Base-by-base conservation (phyloP, 2,888 invertebrate genomes). In the Agrochola macilenta region DNA sequence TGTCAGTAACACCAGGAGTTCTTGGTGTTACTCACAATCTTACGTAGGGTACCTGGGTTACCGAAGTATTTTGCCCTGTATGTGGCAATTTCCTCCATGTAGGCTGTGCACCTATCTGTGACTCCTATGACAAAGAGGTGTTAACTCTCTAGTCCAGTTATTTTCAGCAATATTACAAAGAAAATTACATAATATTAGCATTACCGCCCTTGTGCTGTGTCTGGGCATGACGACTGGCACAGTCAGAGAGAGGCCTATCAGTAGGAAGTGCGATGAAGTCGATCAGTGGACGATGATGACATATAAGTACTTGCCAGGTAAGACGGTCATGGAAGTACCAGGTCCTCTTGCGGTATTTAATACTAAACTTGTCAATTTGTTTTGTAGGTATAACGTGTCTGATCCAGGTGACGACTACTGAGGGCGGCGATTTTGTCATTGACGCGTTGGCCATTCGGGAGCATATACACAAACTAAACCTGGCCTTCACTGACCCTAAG, bases 331-430 rank as follows among this genome's bases (percentile, higher is more conserved):
- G 35, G n/a, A 35, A 35, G 11, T 11, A 57, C 57, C 57, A 35
- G 17, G 3, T n/a, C 35, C 35, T 35, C n/a, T 7, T 69, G n/a
- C n/a, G 69, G n/a, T 14, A 30, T 20, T 23, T 78, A 26, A 52
- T 35, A 52, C 76, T 76, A 35, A 65, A 64, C 39, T 43, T 20
- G 14, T 43, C 11, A 26, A 77, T 76, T 69, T 65, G n/a, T 69
- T 68, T 84, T 79, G 5, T 91, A 97, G 96, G 97, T 0, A 98
- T 99, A 74, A 99, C 99, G 0, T 99, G 99, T 93, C 97, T 99
- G 4, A 98, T 99, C 94, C 99, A 99, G 96, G 98, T 99, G 88
- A 99, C 99, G 0, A 98, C 99, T 0, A 92, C 97, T 70, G 94
- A 94, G 43, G 94, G 95, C 2, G 97, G 96, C 12, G 99, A 99